Evolutionary conservation across 37 sponge, comb jelly and placozoan species (phyloP).

Genomic region (Halisarca cf. caerulea): DNA sequence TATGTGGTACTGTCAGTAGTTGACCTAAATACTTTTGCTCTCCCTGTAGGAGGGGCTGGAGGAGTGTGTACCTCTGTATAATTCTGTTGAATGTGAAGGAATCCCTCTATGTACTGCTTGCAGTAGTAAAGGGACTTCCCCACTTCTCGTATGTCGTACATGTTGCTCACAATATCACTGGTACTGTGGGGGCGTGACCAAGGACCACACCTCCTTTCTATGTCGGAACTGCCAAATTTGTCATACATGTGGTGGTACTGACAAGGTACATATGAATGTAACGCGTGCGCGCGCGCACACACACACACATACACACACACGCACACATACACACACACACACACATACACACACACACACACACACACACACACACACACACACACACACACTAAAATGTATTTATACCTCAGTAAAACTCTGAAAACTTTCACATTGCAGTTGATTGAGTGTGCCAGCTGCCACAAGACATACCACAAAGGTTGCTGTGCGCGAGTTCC

Average conservation of each 20-base stretch:
- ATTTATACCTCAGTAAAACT: too few species aligned
- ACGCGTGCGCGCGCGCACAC: too few species aligned
- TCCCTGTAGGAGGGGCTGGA: not conserved
- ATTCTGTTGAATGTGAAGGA: not conserved
- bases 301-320: too few species aligned
- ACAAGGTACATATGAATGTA: too few species aligned
- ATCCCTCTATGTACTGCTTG: not conserved
- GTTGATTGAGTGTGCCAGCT: slow-evolving; percentile 55
- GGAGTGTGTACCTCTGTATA: slow-evolving; percentile 40
- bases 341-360: too few species aligned
- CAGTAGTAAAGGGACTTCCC: not conserved
- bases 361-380: too few species aligned
- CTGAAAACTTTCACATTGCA: not conserved
- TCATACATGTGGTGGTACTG: slow-evolving; percentile 54
- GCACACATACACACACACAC: too few species aligned
- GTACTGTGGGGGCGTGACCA: slow-evolving; percentile 48
- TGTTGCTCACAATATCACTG: slow-evolving; percentile 65
- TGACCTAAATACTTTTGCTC: not conserved
- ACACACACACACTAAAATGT: too few species aligned
- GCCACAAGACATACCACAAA: slow-evolving; percentile 27
- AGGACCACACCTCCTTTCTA: slow-evolving; percentile 25
- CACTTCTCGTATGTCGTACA: slow-evolving; percentile 47
- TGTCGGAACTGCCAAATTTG: slow-evolving; percentile 60
- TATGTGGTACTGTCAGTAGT: not conserved
- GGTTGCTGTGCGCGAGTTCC: slow-evolving; percentile 11